Evolutionary conservation across 1,140 invertebrate genomes (phyloP).

Genomic region (Euglossa dilemma): DNA sequence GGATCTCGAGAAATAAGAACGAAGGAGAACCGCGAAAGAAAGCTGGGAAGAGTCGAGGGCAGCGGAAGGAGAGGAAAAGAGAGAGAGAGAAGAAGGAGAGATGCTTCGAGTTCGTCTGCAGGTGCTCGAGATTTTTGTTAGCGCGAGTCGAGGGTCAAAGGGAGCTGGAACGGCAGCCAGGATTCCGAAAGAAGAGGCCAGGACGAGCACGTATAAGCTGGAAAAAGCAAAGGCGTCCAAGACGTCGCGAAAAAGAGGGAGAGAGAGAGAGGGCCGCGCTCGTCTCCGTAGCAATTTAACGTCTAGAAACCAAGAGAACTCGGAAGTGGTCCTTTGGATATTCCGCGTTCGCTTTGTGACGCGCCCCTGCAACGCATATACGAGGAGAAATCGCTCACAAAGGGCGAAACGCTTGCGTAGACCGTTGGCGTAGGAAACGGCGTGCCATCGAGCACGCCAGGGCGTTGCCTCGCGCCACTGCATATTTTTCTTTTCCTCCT

Average conservation of each 20-base stretch:
- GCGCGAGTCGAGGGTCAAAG: conserved; percentile 14
- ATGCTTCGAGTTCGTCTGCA: not conserved
- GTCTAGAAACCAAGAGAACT: not conserved
- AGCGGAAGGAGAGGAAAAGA: no score
- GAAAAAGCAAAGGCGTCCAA: not conserved
- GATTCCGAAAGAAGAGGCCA: not conserved
- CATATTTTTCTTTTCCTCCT: not conserved
- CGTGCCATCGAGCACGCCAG: not conserved
- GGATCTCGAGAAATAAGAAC: no score
- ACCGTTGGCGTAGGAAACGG: not conserved
- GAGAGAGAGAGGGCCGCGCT: no score
- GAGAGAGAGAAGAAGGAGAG: not conserved
- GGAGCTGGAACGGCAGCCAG: not conserved
- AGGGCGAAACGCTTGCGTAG: conserved; percentile 18
- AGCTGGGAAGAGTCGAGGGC: no score
- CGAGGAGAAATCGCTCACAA: conserved; percentile 11
- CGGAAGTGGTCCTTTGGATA: conserved; percentile 37
- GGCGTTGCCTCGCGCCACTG: not conserved
- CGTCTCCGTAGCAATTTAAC: conserved; percentile 15
- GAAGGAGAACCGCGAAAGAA: no score
- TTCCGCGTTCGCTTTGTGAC: not conserved
- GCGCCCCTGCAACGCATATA: not conserved
- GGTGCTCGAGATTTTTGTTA: conserved; percentile 18
- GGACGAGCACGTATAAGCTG: not conserved
- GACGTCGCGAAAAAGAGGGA: no score